These are phyloP conservation scores for Atlantisia rogersi DNA, from an alignment of 2,113 vertebrate genomes.

Conservation along the genomic window DNA sequence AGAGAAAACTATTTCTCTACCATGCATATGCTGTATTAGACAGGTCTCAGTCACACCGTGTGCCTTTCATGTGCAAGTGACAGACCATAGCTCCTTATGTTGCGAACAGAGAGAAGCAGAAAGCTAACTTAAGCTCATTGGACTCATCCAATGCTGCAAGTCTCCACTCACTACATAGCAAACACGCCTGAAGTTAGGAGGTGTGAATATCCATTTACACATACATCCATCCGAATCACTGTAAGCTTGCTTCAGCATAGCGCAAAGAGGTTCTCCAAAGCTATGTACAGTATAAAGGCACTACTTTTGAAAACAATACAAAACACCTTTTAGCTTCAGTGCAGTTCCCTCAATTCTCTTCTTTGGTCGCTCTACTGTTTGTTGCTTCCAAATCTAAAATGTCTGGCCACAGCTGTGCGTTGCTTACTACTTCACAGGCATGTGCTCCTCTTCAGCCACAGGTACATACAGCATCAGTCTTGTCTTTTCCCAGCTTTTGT, in stretches of 20 bases:
- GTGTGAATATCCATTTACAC: neutral
- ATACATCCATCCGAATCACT: neutral
- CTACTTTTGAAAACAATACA: neutral
- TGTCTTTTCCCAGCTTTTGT: neutral
- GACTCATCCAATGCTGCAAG: neutral
- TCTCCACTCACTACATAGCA: neutral
- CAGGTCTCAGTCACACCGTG: neutral
- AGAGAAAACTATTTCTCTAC: neutral
- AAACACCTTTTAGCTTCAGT: neutral
- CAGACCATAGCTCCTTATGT: neutral
- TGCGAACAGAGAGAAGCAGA: neutral
- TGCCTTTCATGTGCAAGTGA: neutral
- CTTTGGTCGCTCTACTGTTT: neutral
- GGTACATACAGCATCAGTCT: neutral
- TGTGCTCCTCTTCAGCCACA: neutral
- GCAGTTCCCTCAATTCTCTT: neutral
- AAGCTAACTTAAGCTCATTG: neutral
- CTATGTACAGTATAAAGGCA: neutral
- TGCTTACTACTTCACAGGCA: neutral
- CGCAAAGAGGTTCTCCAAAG: neutral
- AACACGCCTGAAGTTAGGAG: neutral
- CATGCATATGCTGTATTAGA: fast-evolving
- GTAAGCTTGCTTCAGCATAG: neutral
- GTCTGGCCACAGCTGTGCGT: neutral
- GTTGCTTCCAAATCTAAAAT: neutral